Base-by-base conservation (phyloP, 2,797 vertebrate species). In the Neosalanx taihuensis region DNA sequence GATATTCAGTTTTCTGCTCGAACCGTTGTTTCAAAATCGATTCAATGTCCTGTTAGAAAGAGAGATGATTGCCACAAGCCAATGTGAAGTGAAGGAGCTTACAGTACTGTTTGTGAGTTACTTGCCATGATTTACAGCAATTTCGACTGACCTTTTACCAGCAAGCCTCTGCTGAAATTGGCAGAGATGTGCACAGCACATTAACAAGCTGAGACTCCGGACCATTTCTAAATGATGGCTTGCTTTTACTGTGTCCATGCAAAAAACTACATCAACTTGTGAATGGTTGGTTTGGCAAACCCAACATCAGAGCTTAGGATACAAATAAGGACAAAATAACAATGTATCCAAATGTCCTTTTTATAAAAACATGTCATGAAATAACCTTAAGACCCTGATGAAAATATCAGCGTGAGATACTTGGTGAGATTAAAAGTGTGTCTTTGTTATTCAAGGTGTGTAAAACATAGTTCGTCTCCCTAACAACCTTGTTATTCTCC, bases 61-160 rank as follows among this genome's bases (percentile, higher is more conserved):
- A 49, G 17, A 67, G 51, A 51, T 17, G 2, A 18, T 26, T 6
- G 6, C 6, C 51, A 1, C 3, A 53, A 26, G 41, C 64, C 3
- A 17, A 30, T 66, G 29, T 51, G 4, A 60, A 9, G 29, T 26
- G 26, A 51, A 51, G n/a, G 46, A 29, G 15, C 15, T 7, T n/a
- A 13, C 18, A 15, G 70, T 72, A 79, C 80, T 84, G 79, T 86
- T 76, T 84, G 81, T 83, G 76, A 84, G 70, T 83, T 81, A 5
- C 60, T 76, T 79, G 68, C 63, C 7, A 65, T 74, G 85, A 85
- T 79, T 79, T 76, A 82, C 71, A 83, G 78, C 70, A 6, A 81
- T 85, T 85, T 81, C 70, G 77, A 17, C 72, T 85, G 86, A 89
- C 87, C 87, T 89, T 90, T 86, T 57, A 73, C 77, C 74, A 81